Conservation (phyloP, 2,888 invertebrate genomes). For the Steromphala cineraria region DNA sequence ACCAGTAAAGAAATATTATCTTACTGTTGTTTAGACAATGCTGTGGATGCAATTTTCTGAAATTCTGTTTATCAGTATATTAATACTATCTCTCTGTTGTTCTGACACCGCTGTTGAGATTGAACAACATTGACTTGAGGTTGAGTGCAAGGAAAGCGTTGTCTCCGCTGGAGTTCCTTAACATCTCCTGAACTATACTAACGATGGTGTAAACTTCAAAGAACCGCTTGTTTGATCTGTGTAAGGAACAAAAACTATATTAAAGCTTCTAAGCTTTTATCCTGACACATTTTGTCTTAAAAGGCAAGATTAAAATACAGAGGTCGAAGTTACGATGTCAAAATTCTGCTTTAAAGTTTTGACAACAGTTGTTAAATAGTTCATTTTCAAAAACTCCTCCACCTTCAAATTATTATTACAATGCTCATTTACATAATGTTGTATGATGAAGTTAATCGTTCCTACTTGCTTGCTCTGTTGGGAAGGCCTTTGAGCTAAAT, state of each 20-base stretch:
- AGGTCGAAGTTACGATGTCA: no score
- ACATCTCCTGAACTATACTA: conserved; percentile 68
- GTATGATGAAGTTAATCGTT: no score
- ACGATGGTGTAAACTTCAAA: conserved; percentile 73
- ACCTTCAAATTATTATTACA: no score
- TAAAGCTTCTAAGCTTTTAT: neutral
- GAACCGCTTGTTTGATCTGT: conserved; percentile 69
- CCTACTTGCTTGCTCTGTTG: no score
- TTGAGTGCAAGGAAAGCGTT: conserved; percentile 71
- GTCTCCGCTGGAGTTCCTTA: conserved; percentile 63
- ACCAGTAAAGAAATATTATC: neutral
- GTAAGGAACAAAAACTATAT: conserved; percentile 29
- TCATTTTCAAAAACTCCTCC: no score
- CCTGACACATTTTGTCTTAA: no score
- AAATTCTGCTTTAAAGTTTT: no score
- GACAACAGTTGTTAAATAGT: no score
- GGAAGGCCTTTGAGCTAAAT: no score
- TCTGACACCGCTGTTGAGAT: conserved; percentile 54
- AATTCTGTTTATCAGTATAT: no score
- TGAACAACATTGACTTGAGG: conserved; percentile 73
- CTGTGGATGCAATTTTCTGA: conserved; percentile 44
- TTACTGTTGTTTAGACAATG: neutral
- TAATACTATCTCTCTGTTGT: neutral
- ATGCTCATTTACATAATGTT: no score
- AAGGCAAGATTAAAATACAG: no score